Evolutionary conservation across 2,113 vertebrate species (phyloP).

Genomic region (Tyto alba): DNA sequence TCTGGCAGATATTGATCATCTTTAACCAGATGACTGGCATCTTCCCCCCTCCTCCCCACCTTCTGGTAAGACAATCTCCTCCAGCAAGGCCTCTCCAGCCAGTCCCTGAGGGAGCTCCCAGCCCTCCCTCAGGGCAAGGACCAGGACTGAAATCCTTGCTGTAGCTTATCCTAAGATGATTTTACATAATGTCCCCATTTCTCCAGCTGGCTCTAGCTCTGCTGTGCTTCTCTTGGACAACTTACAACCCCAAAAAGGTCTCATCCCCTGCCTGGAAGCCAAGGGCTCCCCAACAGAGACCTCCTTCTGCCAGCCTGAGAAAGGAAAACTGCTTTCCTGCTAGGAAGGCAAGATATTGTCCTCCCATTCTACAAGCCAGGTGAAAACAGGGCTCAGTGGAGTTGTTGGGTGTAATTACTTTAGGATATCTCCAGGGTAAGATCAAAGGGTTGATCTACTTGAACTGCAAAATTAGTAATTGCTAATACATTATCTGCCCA

Average conservation of each 20-base stretch:
- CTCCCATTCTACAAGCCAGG: not conserved
- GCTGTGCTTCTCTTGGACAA: not conserved
- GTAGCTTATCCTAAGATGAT: not conserved
- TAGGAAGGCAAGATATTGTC: not conserved
- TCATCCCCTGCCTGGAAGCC: not conserved
- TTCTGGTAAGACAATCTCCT: not conserved
- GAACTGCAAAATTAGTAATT: not conserved
- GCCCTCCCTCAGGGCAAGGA: not conserved
- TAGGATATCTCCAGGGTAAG: not conserved
- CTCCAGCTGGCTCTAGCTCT: not conserved
- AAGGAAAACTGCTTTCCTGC: not conserved
- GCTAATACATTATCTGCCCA: not conserved
- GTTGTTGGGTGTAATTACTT: not conserved
- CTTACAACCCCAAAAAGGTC: not conserved
- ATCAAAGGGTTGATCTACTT: not conserved
- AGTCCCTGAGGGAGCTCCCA: not conserved
- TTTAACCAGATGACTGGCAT: not conserved
- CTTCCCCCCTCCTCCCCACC: not conserved
- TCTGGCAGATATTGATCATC: not conserved
- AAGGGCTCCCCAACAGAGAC: not conserved
- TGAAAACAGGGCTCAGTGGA: not conserved
- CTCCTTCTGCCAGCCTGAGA: not conserved
- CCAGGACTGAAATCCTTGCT: not conserved
- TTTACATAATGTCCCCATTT: not conserved
- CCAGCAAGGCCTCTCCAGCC: not conserved